A percentile compares a stretch with the other conserved stretches of the same genome.
phyloP scores from a whole-genome alignment of 2,888 invertebrate genomes.

The Gandaritis pyraliata region DNA sequence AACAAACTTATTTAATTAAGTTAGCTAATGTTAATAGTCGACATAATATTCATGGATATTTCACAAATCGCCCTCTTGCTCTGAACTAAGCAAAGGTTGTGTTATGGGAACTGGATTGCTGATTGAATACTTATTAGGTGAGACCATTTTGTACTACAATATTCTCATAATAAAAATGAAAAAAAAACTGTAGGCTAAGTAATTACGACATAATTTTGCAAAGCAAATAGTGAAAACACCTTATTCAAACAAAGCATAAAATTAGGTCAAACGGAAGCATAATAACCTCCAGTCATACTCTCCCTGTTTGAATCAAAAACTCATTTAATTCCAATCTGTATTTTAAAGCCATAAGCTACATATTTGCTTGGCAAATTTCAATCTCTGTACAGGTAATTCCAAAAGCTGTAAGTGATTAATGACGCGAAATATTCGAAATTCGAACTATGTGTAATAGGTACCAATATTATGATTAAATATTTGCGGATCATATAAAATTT shows the following conservation, averaged over 20 bases:
- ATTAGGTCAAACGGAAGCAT: slow-evolving; percentile 21
- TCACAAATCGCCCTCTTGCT: too few relatives aligned
- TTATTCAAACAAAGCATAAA: neutral
- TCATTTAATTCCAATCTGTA: neutral
- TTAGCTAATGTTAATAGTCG: too few relatives aligned
- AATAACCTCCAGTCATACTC: slow-evolving; percentile 13
- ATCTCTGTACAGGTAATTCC: slow-evolving; percentile 12
- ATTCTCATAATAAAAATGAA: too few relatives aligned
- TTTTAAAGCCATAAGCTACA: neutral
- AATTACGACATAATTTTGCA: too few relatives aligned
- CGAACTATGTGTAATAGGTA: slow-evolving; percentile 5
- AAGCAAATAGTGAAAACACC: too few relatives aligned
- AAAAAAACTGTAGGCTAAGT: too few relatives aligned
- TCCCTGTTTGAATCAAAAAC: slow-evolving; percentile 2
- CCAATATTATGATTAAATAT: slow-evolving; percentile 6
- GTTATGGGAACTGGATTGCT: too few relatives aligned
- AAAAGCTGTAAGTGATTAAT: slow-evolving; percentile 19
- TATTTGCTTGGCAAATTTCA: slow-evolving; percentile 1
- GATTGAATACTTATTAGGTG: too few relatives aligned
- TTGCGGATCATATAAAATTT: slow-evolving; percentile 4
- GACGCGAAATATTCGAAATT: slow-evolving; percentile 17
- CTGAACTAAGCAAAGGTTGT: too few relatives aligned
- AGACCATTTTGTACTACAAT: too few relatives aligned
- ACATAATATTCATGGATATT: too few relatives aligned
- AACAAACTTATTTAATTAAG: too few relatives aligned